Percentiles rank a stretch among this genome's conserved stretches.
Conservation (phyloP, 1,140 invertebrate genomes). For the Gonatopus flavifemur region DNA sequence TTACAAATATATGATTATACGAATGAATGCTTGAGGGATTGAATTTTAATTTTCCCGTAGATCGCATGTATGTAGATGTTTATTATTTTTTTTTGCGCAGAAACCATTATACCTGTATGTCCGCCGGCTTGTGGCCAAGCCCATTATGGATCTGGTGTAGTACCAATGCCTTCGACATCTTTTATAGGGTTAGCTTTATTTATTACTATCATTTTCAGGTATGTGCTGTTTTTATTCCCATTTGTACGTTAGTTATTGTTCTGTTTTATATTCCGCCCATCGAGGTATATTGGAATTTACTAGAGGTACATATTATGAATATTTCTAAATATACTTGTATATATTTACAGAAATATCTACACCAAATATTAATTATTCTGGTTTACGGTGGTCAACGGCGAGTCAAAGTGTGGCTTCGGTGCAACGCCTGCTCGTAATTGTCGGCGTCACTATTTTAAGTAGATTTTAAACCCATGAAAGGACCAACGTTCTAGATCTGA, state of each 20-base stretch:
- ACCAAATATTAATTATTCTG: constrained; percentile 72
- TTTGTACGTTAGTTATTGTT: too few relatives aligned
- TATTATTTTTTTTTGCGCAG: constrained; percentile 61
- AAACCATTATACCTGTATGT: constrained; percentile 88
- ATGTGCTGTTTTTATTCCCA: constrained; percentile 26
- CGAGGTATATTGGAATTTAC: too few relatives aligned
- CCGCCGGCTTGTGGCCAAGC: constrained; percentile 86
- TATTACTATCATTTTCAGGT: constrained; percentile 48
- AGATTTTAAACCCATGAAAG: constrained; percentile 33
- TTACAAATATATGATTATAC: too few relatives aligned
- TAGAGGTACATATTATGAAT: too few relatives aligned
- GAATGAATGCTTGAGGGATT: too few relatives aligned
- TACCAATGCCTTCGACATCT: constrained; percentile 47
- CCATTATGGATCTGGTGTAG: constrained; percentile 62
- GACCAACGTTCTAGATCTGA: too few relatives aligned
- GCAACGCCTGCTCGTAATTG: constrained; percentile 37
- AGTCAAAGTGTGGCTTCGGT: constrained; percentile 32
- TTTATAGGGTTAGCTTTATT: constrained; percentile 53
- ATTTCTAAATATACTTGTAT: neutral
- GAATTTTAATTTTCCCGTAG: constrained; percentile 28
- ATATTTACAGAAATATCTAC: constrained; percentile 65
- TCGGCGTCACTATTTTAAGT: constrained; percentile 31
- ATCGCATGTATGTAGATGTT: constrained; percentile 51
- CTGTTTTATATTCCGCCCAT: neutral
- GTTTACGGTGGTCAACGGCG: constrained; percentile 51